Evolutionary conservation across 2,113 vertebrate genomes (phyloP).

Genomic region (Manacus vitellinus): DNA sequence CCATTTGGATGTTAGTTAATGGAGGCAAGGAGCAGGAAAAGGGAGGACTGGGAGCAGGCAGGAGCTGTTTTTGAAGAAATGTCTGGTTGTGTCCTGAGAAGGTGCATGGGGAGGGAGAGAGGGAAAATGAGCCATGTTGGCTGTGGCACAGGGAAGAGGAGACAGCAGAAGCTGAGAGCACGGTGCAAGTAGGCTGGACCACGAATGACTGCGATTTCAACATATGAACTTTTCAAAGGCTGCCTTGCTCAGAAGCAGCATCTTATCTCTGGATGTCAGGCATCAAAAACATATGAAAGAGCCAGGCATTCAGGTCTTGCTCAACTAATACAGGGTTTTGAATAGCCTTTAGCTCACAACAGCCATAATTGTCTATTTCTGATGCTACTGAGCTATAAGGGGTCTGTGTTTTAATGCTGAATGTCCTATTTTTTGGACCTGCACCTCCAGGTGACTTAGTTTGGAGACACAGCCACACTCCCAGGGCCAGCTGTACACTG

Average conservation of each 20-base stretch:
- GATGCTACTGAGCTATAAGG: background rate
- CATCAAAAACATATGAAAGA: background rate
- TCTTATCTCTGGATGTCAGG: background rate
- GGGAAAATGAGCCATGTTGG: background rate
- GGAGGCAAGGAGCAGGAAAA: background rate
- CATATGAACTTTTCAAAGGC: background rate
- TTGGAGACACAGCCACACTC: background rate
- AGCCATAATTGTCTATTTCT: background rate
- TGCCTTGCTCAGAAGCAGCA: background rate
- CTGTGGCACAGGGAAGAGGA: background rate
- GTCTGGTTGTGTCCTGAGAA: background rate
- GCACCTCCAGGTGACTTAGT: background rate
- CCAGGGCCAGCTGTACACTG: background rate
- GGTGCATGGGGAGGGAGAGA: background rate
- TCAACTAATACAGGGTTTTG: background rate
- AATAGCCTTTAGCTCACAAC: background rate
- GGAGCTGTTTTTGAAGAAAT: background rate
- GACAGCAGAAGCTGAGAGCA: background rate
- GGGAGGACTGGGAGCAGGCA: background rate
- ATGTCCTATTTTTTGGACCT: background rate
- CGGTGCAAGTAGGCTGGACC: background rate
- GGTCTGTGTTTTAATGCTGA: background rate
- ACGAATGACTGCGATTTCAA: background rate
- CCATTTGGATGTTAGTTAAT: background rate
- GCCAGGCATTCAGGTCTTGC: background rate